These are phyloP conservation scores for Pseudomyrmex gracilis DNA, from an alignment of 1,140 invertebrate genomes.

Conservation along the genomic window DNA sequence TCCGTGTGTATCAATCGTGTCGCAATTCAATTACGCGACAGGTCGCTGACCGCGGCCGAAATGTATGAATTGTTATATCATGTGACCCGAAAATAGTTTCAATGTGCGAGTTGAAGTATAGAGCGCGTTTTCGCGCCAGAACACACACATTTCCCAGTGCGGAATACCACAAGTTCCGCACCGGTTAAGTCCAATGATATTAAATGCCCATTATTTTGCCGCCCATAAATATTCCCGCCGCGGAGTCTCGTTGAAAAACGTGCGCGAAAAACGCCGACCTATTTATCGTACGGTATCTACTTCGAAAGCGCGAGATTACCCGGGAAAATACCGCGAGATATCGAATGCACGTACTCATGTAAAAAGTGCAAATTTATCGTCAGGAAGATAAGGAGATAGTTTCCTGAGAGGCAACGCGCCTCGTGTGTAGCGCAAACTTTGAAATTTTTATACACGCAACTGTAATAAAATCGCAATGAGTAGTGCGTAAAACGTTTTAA, in stretches of 20 bases:
- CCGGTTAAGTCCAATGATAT: constrained; percentile 31
- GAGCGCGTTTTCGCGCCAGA: neutral
- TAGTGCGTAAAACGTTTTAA: constrained; percentile 22
- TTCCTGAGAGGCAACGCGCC: neutral
- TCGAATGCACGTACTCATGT: neutral
- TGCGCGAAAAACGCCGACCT: constrained; percentile 30
- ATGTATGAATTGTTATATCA: too few relatives aligned
- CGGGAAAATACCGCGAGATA: neutral
- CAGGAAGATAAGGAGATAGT: neutral
- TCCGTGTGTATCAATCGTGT: constrained; percentile 24
- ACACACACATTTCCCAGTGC: neutral
- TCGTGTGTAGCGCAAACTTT: neutral
- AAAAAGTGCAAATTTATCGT: constrained; percentile 27
- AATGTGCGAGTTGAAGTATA: neutral
- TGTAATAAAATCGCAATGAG: constrained; percentile 36
- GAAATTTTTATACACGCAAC: constrained; percentile 24
- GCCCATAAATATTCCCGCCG: constrained; percentile 36
- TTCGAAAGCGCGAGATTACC: constrained; percentile 12
- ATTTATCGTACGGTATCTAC: constrained; percentile 38
- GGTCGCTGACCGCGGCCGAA: neutral
- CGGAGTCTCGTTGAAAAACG: neutral
- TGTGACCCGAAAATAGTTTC: constrained; percentile 25
- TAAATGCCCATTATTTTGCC: constrained; percentile 27
- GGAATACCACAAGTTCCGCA: constrained; percentile 30
- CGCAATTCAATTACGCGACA: constrained; percentile 53